Evolutionary conservation across 1,140 invertebrate genomes (phyloP).

Genomic region (Dendroctonus ponderosae): DNA sequence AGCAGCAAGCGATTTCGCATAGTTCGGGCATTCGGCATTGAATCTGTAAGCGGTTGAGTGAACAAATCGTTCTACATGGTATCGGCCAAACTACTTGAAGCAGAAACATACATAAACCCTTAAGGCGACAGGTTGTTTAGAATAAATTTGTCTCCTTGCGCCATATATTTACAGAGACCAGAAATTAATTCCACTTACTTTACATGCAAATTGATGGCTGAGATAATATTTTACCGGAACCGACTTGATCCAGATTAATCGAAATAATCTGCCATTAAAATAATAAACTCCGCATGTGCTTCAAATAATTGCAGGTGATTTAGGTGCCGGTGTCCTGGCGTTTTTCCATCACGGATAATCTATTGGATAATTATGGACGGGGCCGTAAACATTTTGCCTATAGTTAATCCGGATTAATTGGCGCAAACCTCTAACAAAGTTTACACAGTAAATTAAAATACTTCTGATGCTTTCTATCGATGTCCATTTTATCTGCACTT

Average conservation of each 20-base stretch:
- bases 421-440: too few species aligned
- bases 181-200: constrained; percentile 21
- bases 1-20: too few species aligned
- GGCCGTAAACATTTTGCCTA: not conserved
- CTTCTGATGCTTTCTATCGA: too few species aligned
- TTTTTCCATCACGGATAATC: not conserved
- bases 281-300: constrained; percentile 7
- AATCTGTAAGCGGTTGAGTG: too few species aligned
- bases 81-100: constrained; percentile 7
- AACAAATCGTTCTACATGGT: not conserved
- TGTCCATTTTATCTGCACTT: too few species aligned
- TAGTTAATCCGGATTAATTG: constrained; percentile 10
- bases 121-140: constrained; percentile 24
- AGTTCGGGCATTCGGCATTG: too few species aligned
- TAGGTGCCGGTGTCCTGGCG: not conserved
- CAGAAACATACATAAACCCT: constrained; percentile 21
- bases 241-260: constrained; percentile 27
- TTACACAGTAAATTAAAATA: too few species aligned
- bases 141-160: constrained; percentile 27
- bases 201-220: constrained; percentile 25
- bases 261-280: constrained; percentile 24
- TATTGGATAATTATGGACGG: not conserved
- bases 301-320: constrained; percentile 18
- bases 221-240: constrained; percentile 25
- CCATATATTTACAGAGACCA: constrained; percentile 16